phyloP scores from a whole-genome alignment of 1,140 invertebrate species.

The Calephelis nemesis region DNA sequence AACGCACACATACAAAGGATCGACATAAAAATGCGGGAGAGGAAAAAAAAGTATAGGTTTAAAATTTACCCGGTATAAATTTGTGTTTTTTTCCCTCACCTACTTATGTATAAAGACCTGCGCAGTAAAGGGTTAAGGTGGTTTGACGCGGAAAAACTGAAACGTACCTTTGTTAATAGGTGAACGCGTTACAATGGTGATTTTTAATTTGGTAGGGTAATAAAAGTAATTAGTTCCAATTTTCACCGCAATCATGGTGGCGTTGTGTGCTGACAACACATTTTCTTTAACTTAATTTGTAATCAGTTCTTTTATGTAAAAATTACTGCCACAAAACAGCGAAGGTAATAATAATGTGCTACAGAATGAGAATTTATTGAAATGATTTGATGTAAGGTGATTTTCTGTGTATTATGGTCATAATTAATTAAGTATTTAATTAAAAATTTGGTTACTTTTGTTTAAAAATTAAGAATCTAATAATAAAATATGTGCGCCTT shows the following conservation, averaged over 20 bases:
- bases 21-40: constrained; percentile 72
- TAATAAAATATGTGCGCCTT: no score
- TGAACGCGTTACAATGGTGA: not conserved
- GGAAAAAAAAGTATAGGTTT: constrained; percentile 79
- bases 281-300: constrained; percentile 12
- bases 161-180: constrained; percentile 11
- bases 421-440: no score
- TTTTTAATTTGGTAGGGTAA: constrained; percentile 41
- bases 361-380: no score
- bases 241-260: constrained; percentile 46
- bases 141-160: constrained; percentile 35
- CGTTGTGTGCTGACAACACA: constrained; percentile 39
- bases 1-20: constrained; percentile 75
- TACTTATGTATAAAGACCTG: constrained; percentile 75
- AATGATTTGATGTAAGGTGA: no score
- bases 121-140: constrained; percentile 74
- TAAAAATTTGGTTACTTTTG: no score
- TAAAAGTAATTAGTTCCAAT: constrained; percentile 45
- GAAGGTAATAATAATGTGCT: no score
- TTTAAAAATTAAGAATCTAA: no score
- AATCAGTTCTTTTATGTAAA: not conserved
- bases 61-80: constrained; percentile 80
- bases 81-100: constrained; percentile 77
- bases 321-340: not conserved
- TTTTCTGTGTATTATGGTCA: no score